A percentile compares a stretch with the other conserved stretches of the same genome.
phyloP scores from a whole-genome alignment of 2,113 vertebrate species.

The Chlamydotis undulata region DNA sequence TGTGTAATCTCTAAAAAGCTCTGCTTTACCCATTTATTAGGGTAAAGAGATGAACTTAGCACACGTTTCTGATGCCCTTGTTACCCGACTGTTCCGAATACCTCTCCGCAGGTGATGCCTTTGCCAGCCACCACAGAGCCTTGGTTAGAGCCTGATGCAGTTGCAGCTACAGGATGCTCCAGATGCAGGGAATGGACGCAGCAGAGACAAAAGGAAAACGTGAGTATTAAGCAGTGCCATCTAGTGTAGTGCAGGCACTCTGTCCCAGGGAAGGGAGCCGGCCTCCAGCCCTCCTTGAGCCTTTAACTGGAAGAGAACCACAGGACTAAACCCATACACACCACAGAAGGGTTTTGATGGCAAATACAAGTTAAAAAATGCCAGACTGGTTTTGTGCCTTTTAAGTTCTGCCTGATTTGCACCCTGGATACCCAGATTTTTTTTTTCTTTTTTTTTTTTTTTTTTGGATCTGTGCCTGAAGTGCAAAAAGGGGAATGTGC shows the following conservation, averaged over 20 bases:
- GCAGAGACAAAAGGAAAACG: neutral
- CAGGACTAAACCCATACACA: neutral
- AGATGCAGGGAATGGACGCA: neutral
- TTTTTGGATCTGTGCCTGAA: neutral
- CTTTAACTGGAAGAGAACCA: neutral
- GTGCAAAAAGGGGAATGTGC: neutral
- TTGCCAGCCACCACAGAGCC: fast-evolving
- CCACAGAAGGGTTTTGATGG: neutral
- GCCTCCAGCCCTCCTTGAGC: neutral
- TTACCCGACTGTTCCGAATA: fast-evolving
- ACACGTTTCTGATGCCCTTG: neutral
- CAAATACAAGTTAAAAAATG: neutral
- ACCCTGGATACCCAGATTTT: neutral
- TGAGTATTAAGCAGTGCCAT: constrained; percentile 55
- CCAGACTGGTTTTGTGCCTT: neutral
- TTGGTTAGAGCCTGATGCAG: neutral
- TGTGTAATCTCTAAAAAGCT: neutral
- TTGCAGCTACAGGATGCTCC: neutral
- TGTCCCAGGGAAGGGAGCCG: neutral
- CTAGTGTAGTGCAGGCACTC: constrained; percentile 36
- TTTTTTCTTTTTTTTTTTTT: neutral
- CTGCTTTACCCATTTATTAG: neutral
- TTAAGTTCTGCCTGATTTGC: neutral
- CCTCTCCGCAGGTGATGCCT: neutral
- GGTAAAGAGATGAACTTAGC: neutral